phyloP scores from a whole-genome alignment of 2,113 vertebrate genomes.

The Seriola quinqueradiata region DNA sequence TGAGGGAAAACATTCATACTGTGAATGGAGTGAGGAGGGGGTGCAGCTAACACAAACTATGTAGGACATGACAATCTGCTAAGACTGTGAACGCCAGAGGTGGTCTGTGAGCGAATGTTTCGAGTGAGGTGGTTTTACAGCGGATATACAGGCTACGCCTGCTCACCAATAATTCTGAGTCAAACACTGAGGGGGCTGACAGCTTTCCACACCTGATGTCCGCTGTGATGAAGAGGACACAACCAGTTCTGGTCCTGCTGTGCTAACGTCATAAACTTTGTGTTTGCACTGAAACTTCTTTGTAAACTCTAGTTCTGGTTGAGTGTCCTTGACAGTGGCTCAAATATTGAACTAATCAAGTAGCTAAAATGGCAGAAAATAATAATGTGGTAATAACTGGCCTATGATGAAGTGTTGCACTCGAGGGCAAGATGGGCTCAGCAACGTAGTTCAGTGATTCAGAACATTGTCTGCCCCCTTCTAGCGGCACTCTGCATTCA shows the following conservation, averaged over 20 bases:
- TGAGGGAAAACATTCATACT: slow-evolving; percentile 63
- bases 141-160: slow-evolving; percentile 7
- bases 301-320: slow-evolving; percentile 58
- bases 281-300: slow-evolving; percentile 25
- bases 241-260: slow-evolving; percentile 52
- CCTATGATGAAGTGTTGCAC: slow-evolving; percentile 40
- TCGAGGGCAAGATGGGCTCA: slow-evolving; percentile 42
- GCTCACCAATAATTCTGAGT: slow-evolving; percentile 21
- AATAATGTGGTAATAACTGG: slow-evolving; percentile 30
- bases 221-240: slow-evolving; percentile 40
- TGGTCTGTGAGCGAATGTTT: background rate
- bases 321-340: slow-evolving; percentile 59
- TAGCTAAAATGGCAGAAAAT: slow-evolving; percentile 34
- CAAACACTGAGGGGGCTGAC: slow-evolving; percentile 19
- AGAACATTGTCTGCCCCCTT: slow-evolving; percentile 42
- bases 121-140: slow-evolving; percentile 31
- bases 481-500: slow-evolving; percentile 60
- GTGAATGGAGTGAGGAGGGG: slow-evolving; percentile 24
- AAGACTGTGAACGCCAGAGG: slow-evolving; percentile 27
- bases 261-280: slow-evolving; percentile 44
- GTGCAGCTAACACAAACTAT: slow-evolving; percentile 21
- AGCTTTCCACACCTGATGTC: slow-evolving; percentile 28
- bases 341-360: slow-evolving; percentile 60
- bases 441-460: slow-evolving; percentile 38
- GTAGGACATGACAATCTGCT: slow-evolving; percentile 31